Evolutionary conservation across 2,888 invertebrate species (phyloP).

Genomic region (Apoda limacodes): DNA sequence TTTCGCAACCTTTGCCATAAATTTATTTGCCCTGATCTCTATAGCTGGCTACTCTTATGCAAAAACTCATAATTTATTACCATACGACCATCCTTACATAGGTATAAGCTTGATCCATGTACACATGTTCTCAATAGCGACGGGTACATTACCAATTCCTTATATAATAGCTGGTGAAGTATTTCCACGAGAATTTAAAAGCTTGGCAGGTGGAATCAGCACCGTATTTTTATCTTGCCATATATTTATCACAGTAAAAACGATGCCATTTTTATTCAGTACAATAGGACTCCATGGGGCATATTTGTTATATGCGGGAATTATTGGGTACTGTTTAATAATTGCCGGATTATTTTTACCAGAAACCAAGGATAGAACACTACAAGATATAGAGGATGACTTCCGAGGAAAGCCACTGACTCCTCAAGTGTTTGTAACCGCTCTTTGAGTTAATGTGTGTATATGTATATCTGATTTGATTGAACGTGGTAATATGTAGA

Average conservation of each 20-base stretch:
- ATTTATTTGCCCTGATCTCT: constrained; percentile 31
- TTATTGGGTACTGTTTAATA: constrained; percentile 35
- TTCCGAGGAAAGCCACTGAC: constrained; percentile 37
- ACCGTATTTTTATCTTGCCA: constrained; percentile 38
- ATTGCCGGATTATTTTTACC: constrained; percentile 38
- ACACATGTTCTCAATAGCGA: constrained; percentile 64
- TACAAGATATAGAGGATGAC: too few relatives aligned
- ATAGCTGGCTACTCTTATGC: constrained; percentile 36
- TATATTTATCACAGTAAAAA: constrained; percentile 41
- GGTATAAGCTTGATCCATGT: constrained; percentile 37
- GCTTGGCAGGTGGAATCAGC: constrained; percentile 61
- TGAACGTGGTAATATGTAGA: too few relatives aligned
- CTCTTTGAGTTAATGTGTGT: too few relatives aligned
- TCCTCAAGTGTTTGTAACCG: constrained; percentile 30
- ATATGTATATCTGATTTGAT: too few relatives aligned
- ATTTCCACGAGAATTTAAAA: constrained; percentile 70
- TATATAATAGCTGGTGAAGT: constrained; percentile 78
- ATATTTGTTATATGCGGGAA: constrained; percentile 31
- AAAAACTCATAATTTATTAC: constrained; percentile 22
- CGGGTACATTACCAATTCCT: constrained; percentile 73
- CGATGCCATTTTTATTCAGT: constrained; percentile 33
- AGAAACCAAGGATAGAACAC: constrained; percentile 51
- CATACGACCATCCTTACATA: constrained; percentile 16
- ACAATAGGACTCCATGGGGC: constrained; percentile 36
- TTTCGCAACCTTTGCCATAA: constrained; percentile 30